Evolutionary conservation across 2,797 vertebrate species (phyloP).

Genomic region (Monodelphis domestica): DNA sequence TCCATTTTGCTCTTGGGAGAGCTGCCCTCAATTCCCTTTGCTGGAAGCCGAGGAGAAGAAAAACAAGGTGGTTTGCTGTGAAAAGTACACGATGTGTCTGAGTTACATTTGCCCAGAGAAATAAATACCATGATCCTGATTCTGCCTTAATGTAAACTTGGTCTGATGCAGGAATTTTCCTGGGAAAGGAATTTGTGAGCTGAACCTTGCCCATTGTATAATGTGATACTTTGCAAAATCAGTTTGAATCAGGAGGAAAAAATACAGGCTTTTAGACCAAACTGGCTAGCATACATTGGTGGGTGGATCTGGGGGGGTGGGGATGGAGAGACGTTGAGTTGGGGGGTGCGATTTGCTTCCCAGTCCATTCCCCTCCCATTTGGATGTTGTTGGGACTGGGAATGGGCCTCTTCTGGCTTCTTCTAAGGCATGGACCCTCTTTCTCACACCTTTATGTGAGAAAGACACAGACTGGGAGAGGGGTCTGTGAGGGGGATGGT

Average conservation of each 20-base stretch:
- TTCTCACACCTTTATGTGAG: too few species aligned
- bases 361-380: not conserved
- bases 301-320: too few species aligned
- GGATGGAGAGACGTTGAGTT: too few species aligned
- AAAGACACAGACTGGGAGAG: not conserved
- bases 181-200: not conserved
- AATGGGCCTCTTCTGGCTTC: not conserved
- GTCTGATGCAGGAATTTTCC: not conserved
- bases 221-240: not conserved
- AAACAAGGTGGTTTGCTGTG: not conserved
- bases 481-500: not conserved
- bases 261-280: not conserved
- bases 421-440: not conserved
- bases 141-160: slow-evolving; percentile 2
- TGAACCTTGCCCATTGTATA: not conserved
- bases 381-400: not conserved
- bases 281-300: not conserved
- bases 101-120: not conserved
- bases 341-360: not conserved
- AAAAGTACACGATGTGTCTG: not conserved
- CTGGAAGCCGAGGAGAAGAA: not conserved
- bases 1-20: not conserved
- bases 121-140: slow-evolving; percentile 4
- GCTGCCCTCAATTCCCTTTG: not conserved
- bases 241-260: not conserved